phyloP scores from a whole-genome alignment of 2,797 vertebrate species.

The Sylvilagus floridanus region DNA sequence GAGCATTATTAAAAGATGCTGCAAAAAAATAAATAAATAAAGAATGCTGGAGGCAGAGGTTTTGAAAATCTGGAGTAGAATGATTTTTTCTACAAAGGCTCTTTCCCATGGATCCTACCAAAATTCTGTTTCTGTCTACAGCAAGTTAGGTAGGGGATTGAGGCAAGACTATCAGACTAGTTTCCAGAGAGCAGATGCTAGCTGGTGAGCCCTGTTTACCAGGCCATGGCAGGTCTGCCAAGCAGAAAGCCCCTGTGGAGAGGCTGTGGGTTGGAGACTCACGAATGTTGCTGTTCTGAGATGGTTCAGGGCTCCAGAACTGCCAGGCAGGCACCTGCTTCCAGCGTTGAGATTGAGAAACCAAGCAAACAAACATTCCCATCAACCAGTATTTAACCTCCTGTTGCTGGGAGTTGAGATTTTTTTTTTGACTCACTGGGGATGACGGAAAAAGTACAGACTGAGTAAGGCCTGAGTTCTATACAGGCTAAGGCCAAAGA shows the following conservation, averaged over 20 bases:
- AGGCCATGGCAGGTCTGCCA: constrained; percentile 48
- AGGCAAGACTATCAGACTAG: constrained; percentile 15
- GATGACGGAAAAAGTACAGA: constrained; percentile 62
- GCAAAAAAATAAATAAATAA: too few relatives aligned
- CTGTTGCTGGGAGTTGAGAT: constrained; percentile 53
- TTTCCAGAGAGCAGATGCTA: constrained; percentile 68
- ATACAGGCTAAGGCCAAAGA: constrained; percentile 33
- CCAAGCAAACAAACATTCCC: constrained; percentile 63
- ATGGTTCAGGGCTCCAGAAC: constrained; percentile 57
- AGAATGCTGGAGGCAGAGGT: neutral
- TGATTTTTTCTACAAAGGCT: constrained; percentile 13
- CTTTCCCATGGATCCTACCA: neutral
- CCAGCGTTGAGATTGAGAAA: constrained; percentile 71
- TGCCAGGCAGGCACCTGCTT: constrained; percentile 61
- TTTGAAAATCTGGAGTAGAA: neutral
- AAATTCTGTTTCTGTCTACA: constrained; percentile 30
- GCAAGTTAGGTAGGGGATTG: neutral
- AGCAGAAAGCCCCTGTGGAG: constrained; percentile 62
- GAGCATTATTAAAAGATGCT: constrained; percentile 7
- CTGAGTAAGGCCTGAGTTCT: constrained; percentile 53
- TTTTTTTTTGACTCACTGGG: constrained; percentile 42
- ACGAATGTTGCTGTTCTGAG: constrained; percentile 51
- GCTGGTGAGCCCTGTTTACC: constrained; percentile 55
- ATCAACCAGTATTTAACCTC: constrained; percentile 72
- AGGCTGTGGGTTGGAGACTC: constrained; percentile 18